These are phyloP conservation scores for Etheostoma perlongum DNA, from an alignment of 2,797 vertebrate species.

Conservation along the genomic window DNA sequence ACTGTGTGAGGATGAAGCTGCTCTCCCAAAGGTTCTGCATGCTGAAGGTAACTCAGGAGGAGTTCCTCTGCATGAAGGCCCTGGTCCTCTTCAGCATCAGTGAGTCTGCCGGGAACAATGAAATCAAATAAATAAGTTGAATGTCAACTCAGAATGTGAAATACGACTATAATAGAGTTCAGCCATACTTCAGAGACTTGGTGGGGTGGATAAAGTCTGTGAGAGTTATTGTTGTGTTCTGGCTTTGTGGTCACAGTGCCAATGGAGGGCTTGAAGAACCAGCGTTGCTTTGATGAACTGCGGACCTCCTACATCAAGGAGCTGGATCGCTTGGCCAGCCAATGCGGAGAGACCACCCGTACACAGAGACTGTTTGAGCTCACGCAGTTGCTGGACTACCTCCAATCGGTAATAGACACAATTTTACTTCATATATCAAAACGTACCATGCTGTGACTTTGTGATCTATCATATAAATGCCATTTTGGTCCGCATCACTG, in stretches of 20 bases:
- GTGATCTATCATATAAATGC: slow-evolving; percentile 12
- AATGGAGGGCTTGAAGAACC: slow-evolving; percentile 93
- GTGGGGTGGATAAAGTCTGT: slow-evolving; percentile 59
- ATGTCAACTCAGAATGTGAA: slow-evolving; percentile 51
- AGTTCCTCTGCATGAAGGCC: slow-evolving; percentile 97
- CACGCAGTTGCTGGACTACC: slow-evolving; percentile 95
- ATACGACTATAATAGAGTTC: slow-evolving; percentile 40
- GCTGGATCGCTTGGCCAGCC: slow-evolving; percentile 93
- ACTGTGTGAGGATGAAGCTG: slow-evolving; percentile 92
- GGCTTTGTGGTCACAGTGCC: slow-evolving; percentile 88
- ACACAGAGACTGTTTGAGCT: slow-evolving; percentile 95
- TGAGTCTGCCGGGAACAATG: slow-evolving; percentile 81
- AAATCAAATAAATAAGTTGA: slow-evolving; percentile 18
- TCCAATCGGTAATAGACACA: slow-evolving; percentile 90
- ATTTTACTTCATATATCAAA: slow-evolving; percentile 24
- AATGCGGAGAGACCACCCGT: slow-evolving; percentile 89
- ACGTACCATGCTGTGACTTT: slow-evolving; percentile 11
- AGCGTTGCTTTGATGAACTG: slow-evolving; percentile 94
- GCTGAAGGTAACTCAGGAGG: slow-evolving; percentile 94
- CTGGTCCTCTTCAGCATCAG: slow-evolving; percentile 96
- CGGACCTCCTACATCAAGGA: slow-evolving; percentile 97
- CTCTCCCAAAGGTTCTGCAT: slow-evolving; percentile 92
- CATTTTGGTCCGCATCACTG: slow-evolving; percentile 8
- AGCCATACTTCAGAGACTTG: slow-evolving; percentile 47
- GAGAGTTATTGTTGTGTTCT: slow-evolving; percentile 72